These are phyloP conservation scores for Pygathrix nemaeus DNA, from an alignment of 2,113 vertebrate genomes.

Conservation along the genomic window DNA sequence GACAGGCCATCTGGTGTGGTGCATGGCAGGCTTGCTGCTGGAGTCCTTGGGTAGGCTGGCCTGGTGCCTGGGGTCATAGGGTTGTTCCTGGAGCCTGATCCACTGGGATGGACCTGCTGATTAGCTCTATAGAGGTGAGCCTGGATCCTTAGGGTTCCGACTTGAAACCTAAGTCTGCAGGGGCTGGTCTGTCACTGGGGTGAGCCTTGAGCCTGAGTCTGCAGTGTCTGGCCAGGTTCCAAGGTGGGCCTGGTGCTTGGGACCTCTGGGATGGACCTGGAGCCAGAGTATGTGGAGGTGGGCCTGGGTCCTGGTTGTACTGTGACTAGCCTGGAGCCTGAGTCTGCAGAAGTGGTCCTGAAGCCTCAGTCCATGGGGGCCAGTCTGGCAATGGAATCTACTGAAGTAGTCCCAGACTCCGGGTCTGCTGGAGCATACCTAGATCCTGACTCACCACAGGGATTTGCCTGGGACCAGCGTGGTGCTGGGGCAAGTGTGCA, in stretches of 20 bases:
- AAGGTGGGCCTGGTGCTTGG: background rate
- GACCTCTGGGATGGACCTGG: no score
- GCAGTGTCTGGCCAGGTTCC: background rate
- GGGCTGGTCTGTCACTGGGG: background rate
- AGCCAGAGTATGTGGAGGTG: no score
- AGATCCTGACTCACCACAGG: background rate
- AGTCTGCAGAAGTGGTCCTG: background rate
- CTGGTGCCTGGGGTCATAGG: background rate
- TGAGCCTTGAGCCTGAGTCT: background rate
- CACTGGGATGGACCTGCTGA: background rate
- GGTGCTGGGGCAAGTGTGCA: background rate
- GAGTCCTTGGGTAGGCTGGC: background rate
- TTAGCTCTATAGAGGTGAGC: background rate
- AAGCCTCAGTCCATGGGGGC: background rate
- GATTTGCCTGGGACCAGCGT: background rate
- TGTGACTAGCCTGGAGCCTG: background rate
- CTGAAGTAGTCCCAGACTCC: background rate
- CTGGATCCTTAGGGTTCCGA: background rate
- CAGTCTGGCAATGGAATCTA: background rate
- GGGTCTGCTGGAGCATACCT: background rate
- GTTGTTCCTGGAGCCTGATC: background rate
- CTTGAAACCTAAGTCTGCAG: background rate
- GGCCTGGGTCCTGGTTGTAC: background rate
- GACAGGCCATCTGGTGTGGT: background rate
- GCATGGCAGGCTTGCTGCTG: background rate